Percentiles rank a stretch among this genome's conserved stretches.
phyloP scores from a whole-genome alignment of 2,888 invertebrate species.

The Prosopocoilus inquinatus region DNA sequence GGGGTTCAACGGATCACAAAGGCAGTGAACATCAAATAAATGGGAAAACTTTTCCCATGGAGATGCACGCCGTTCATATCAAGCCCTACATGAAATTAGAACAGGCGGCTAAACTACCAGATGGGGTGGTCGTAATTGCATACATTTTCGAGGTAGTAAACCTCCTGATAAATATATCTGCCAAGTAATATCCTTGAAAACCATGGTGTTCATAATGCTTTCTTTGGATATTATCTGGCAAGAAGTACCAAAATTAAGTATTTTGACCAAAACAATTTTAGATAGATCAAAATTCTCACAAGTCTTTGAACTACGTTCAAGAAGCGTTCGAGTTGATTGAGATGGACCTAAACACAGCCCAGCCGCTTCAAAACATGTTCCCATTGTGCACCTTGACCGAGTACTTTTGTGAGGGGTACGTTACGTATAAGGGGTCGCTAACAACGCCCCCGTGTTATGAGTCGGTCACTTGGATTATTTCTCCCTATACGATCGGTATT shows the following conservation, averaged over 20 bases:
- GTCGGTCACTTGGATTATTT: slow-evolving; percentile 72
- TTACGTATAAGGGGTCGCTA: slow-evolving; percentile 69
- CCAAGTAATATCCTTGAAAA: no score
- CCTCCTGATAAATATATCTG: no score
- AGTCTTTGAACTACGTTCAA: slow-evolving; percentile 14
- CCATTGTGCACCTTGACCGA: slow-evolving; percentile 19
- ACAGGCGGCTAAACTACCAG: slow-evolving; percentile 19
- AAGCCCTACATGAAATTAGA: slow-evolving; percentile 41
- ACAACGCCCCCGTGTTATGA: slow-evolving; percentile 76
- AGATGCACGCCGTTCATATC: slow-evolving; percentile 63
- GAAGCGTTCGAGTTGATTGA: slow-evolving; percentile 16
- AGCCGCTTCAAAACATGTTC: slow-evolving; percentile 20
- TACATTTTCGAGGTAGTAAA: slow-evolving; percentile 27
- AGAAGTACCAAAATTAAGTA: no score
- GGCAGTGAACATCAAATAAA: slow-evolving; percentile 67
- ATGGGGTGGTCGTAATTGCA: slow-evolving; percentile 24
- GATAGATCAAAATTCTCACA: slow-evolving; percentile 16
- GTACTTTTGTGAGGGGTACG: slow-evolving; percentile 25
- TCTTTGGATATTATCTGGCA: no score
- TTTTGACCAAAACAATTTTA: neutral
- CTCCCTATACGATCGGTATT: slow-evolving; percentile 66
- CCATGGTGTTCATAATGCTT: no score
- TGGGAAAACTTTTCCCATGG: slow-evolving; percentile 56
- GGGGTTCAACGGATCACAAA: slow-evolving; percentile 60
- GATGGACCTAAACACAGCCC: slow-evolving; percentile 15